A percentile compares a stretch with the other conserved stretches of the same genome.
phyloP scores from a whole-genome alignment of 2,113 vertebrate species.

The Colius striatus region DNA sequence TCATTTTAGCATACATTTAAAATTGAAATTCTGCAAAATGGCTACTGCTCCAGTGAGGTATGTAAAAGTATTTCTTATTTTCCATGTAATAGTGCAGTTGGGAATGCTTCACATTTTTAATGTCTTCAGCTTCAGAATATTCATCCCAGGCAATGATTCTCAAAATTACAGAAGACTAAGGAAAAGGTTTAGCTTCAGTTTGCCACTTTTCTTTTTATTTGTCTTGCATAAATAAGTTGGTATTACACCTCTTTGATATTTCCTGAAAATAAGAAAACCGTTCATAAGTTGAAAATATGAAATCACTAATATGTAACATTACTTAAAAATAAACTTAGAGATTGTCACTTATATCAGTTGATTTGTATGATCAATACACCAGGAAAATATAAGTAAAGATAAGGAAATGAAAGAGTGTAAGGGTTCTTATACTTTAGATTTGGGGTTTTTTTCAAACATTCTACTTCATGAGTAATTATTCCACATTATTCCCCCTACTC shows the following conservation, averaged over 20 bases:
- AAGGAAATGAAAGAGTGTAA: not conserved
- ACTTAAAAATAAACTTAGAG: not conserved
- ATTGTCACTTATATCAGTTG: not conserved
- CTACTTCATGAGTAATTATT: not conserved
- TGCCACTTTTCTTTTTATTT: not conserved
- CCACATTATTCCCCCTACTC: not conserved
- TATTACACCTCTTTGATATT: not conserved
- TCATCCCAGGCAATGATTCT: not conserved
- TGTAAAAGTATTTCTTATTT: not conserved
- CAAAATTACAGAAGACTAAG: not conserved
- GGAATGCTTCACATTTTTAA: not conserved
- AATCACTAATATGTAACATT: not conserved
- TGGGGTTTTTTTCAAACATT: not conserved
- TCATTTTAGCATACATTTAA: not conserved
- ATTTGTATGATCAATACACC: not conserved
- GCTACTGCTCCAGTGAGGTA: not conserved
- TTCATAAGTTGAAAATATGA: not conserved
- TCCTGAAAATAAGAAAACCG: not conserved
- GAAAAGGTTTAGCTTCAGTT: not conserved
- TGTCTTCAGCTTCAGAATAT: not conserved
- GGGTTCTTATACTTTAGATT: not conserved
- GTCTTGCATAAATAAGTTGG: not conserved
- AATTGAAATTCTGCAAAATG: not conserved
- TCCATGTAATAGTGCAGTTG: not conserved
- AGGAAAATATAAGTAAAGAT: not conserved